These are phyloP conservation scores for Acromyrmex echinatior DNA, from an alignment of 1,140 invertebrate genomes.

Conservation along the genomic window DNA sequence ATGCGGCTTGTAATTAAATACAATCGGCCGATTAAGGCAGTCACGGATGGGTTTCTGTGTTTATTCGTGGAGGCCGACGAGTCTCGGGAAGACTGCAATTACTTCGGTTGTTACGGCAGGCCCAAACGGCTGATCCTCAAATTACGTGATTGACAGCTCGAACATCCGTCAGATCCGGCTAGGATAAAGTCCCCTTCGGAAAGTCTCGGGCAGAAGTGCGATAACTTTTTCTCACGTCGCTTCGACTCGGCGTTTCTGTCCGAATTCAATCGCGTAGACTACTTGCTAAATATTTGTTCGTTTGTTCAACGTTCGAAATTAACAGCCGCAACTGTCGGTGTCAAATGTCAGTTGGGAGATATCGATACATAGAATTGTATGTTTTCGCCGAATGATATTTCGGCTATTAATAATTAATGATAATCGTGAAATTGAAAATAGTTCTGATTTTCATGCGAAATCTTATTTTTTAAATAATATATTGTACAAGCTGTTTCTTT, in stretches of 20 bases:
- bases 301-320: conserved; percentile 12
- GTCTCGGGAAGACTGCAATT: conserved; percentile 67
- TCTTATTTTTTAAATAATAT: neutral
- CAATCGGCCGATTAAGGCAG: conserved; percentile 68
- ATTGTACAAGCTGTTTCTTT: too few relatives aligned
- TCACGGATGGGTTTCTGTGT: conserved; percentile 59
- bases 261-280: conserved; percentile 35
- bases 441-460: neutral
- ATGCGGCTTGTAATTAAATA: conserved; percentile 72
- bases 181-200: conserved; percentile 37
- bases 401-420: conserved; percentile 34
- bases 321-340: conserved; percentile 15
- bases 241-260: conserved; percentile 22
- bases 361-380: conserved; percentile 11
- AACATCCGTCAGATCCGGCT: conserved; percentile 53
- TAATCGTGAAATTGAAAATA: neutral
- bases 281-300: conserved; percentile 67
- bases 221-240: conserved; percentile 38
- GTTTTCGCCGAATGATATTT: neutral
- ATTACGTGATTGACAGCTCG: conserved; percentile 76
- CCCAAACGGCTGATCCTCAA: conserved; percentile 60
- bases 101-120: conserved; percentile 39
- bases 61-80: conserved; percentile 57
- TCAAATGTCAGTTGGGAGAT: conserved; percentile 33
- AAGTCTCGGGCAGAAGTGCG: conserved; percentile 5